Evolutionary conservation across 2,797 vertebrate species (phyloP), one percentile per base, ranked within the genome.

Genomic region (Lophius americanus): DNA sequence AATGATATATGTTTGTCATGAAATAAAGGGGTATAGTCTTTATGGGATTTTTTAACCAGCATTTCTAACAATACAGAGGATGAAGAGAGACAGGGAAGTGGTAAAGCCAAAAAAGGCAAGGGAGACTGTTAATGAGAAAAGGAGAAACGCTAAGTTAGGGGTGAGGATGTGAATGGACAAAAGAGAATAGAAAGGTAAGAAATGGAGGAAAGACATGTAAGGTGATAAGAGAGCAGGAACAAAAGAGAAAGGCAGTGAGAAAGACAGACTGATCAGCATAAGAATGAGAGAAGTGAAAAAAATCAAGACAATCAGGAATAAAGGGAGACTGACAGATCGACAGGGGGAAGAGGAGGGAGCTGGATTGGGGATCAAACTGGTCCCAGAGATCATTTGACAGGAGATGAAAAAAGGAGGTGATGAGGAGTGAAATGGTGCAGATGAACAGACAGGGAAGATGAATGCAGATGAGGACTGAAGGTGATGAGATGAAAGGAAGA

Each of bases 351-450:
- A 57, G 70, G 72, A 68, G 71, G 74, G 64, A 79, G 85, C 37
- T 62, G 83, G 85, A 85, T 77, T 75, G 75, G 79, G 85, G 87
- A 90, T 91, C 82, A 89, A 86, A 85, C 79, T 68, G 44, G 82
- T 83, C 85, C 81, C 81, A 63, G 69, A 89, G 88, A 87, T 88
- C 84, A 87, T 91, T 82, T 91, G 89, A 91, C 82, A 83, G 69
- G 60, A 89, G 88, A 90, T 88, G 82, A 85, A 87, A 89, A 85
- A 86, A 77, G 65, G 43, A 74, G 80, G 73, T 73, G 87, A 90
- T 82, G 77, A 86, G 83, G 58, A 88, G 74, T 32, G 73, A 85
- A 87, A 72, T 35, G 44, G 68, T 33, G 54, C 68, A 76, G 83
- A 82, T 79, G 85, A 88, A 75, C 77, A 81, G 83, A 81, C 71